Evolutionary conservation across 2,888 invertebrate genomes (phyloP), one percentile per base, ranked within the genome.

Genomic region (Pardosa pseudoannulata): DNA sequence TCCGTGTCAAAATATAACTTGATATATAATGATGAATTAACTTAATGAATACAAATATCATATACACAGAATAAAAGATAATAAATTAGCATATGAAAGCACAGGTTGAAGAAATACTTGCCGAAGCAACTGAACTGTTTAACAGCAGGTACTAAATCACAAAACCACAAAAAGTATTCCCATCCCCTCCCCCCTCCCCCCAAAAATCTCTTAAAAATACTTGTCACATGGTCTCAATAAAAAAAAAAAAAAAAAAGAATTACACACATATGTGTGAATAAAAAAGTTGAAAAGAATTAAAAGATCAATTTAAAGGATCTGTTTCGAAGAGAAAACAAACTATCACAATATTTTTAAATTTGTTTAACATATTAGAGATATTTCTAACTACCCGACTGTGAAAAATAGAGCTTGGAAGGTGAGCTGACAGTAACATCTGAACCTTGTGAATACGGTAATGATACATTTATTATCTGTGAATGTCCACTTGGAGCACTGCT

Each of bases 371-470:
- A 19, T 41, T 71, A 28, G 32, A 78, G 19, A 32, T 27, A 73
- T 28, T 72, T 67, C 68, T 81, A 81, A 81, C 67, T 76, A 46
- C 68, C 62, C 36, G 75, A 41, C 23, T 70, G 64, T 64, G 71
- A 75, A 32, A 71, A 65, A 75, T 62, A 71, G 71, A 64, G 41
- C 65, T 68, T 76, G 81, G 81, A 74, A 74, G 81, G 76, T 64
- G 82, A 76, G 41, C 70, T 75, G 70, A 76, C 75, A 71, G 68
- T 62, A 46, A 71, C 62, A 71, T 82, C 82, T 31, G 82, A 76
- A 62, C 32, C 71, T 64, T 75, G 75, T 46, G 82, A 64, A 70
- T 41, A 71, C 28, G 81, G 74, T 62, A 81, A 62, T 23, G 81
- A 56, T 50, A 81, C 81, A 70, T 76, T 71, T 27, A 78, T 29